Conservation (phyloP, 2,797 vertebrate genomes). For the Rhinophrynus dorsalis region DNA sequence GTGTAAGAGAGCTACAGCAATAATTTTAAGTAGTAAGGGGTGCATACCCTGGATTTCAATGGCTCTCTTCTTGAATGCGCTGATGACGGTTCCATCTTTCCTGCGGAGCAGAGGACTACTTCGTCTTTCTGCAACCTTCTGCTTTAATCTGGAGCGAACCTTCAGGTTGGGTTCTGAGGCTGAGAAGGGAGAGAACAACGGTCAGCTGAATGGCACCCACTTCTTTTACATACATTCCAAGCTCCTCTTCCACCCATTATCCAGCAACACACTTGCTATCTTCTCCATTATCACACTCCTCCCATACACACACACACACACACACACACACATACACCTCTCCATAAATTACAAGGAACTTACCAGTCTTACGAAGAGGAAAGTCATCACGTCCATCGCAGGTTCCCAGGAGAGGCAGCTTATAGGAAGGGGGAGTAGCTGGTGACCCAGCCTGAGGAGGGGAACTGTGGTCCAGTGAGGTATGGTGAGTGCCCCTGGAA, state of each 20-base stretch:
- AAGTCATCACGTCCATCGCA: conserved; percentile 81
- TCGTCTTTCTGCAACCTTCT: conserved; percentile 87
- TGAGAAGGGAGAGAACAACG: conserved; percentile 44
- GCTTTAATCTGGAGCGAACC: conserved; percentile 89
- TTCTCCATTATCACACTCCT: not conserved
- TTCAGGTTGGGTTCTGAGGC: conserved; percentile 88
- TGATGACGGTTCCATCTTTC: conserved; percentile 85
- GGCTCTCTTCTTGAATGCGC: conserved; percentile 82
- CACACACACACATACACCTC: too few relatives aligned
- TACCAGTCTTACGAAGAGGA: conserved; percentile 82
- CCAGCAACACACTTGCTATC: too few relatives aligned
- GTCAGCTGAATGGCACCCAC: not conserved
- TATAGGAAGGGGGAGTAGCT: conserved; percentile 81
- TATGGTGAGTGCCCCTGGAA: conserved; percentile 76
- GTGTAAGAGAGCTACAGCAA: not conserved
- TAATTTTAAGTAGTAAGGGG: not conserved
- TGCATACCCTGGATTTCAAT: conserved; percentile 76
- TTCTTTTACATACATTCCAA: not conserved
- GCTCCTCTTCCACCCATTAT: not conserved
- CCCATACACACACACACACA: too few relatives aligned
- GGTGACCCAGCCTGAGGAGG: conserved; percentile 81
- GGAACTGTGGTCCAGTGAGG: conserved; percentile 85
- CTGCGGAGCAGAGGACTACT: conserved; percentile 83
- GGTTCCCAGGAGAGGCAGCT: conserved; percentile 77
- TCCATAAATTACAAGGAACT: too few relatives aligned